Conservation (phyloP, 2,797 vertebrate species). For the Leuciscus waleckii region DNA sequence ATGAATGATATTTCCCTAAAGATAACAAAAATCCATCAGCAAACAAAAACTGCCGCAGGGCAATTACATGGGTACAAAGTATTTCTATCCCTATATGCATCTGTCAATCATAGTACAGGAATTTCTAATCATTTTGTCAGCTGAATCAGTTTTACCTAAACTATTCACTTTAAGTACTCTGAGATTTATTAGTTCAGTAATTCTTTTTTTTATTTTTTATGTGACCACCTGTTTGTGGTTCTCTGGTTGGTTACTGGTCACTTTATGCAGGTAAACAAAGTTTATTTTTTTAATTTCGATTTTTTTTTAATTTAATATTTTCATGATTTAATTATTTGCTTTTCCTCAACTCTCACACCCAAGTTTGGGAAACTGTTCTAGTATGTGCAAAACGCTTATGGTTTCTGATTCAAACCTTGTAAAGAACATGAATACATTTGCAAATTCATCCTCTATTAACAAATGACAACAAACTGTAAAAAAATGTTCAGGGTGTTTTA, state of each 20-base stretch:
- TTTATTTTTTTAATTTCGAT: neutral
- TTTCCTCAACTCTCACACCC: neutral
- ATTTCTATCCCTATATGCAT: neutral
- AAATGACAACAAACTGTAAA: constrained; percentile 3
- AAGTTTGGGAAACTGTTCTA: neutral
- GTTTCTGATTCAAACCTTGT: neutral
- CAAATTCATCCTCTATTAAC: neutral
- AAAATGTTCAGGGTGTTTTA: constrained; percentile 44
- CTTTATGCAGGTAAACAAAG: neutral
- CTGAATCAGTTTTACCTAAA: neutral
- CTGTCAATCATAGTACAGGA: neutral
- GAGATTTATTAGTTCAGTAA: neutral
- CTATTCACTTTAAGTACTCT: neutral
- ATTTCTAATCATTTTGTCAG: neutral
- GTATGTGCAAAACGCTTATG: neutral
- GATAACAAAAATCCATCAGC: neutral
- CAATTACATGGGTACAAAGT: neutral
- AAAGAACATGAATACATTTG: neutral
- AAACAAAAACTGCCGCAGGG: neutral
- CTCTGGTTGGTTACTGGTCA: neutral
- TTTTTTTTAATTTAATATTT: neutral
- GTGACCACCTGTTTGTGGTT: neutral
- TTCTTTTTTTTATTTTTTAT: no score
- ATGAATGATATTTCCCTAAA: neutral
- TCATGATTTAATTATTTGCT: no score